These are phyloP conservation scores for Acanthisitta chloris DNA, from an alignment of 2,113 vertebrate species.

Conservation along the genomic window DNA sequence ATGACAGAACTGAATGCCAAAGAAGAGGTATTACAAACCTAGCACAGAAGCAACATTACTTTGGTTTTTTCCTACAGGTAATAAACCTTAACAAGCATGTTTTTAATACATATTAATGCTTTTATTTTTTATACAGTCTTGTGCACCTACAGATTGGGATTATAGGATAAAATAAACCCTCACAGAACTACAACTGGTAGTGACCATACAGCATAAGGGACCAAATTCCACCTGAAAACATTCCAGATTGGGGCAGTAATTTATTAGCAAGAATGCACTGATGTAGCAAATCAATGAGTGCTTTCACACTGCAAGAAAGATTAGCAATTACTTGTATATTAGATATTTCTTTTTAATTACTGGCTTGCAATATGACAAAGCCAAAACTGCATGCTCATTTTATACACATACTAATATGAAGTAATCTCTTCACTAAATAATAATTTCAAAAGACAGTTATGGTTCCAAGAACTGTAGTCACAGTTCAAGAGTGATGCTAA, in stretches of 20 bases:
- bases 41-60: not conserved
- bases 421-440: not conserved
- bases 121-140: not conserved
- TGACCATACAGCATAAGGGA: not conserved
- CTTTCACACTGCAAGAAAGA: not conserved
- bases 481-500: not conserved
- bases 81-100: not conserved
- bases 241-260: not conserved
- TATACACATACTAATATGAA: not conserved
- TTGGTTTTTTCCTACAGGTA: not conserved
- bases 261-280: not conserved
- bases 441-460: not conserved
- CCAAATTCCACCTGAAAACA: not conserved
- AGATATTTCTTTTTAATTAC: not conserved
- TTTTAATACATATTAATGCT: not conserved
- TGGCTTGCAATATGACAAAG: not conserved
- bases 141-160: not conserved
- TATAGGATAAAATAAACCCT: not conserved
- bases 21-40: not conserved
- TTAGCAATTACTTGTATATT: not conserved
- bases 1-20: not conserved
- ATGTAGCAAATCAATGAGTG: rapidly evolving
- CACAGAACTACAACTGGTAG: not conserved
- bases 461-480: not conserved
- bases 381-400: not conserved